phyloP scores from a whole-genome alignment of 2,797 vertebrate species.

The Halcyon smyrnensis region DNA sequence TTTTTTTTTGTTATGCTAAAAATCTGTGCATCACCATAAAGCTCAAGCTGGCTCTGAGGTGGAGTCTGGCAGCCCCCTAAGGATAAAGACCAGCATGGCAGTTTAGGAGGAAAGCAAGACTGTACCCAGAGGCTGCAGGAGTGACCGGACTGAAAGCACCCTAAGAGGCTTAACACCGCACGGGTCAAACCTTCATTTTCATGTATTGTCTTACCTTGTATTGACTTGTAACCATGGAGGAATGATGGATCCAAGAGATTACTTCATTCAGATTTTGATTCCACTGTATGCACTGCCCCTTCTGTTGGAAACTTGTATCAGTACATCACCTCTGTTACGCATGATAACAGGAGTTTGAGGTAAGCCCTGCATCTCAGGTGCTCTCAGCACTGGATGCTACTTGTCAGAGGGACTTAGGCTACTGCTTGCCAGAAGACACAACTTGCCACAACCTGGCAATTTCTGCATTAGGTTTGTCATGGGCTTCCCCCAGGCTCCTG shows the following conservation, averaged over 20 bases:
- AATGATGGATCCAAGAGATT: background rate
- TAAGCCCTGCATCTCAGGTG: background rate
- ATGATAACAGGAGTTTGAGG: fast-evolving
- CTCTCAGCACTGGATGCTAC: background rate
- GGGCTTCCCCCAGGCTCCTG: fast-evolving
- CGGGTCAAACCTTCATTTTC: background rate
- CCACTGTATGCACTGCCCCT: background rate
- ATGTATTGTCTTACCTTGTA: background rate
- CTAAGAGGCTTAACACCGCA: background rate
- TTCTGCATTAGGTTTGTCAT: background rate
- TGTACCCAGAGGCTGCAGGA: background rate
- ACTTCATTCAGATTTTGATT: background rate
- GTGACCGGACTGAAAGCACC: background rate
- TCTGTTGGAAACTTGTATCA: background rate
- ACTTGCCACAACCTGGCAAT: background rate
- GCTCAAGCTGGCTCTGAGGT: background rate
- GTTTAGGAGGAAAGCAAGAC: background rate
- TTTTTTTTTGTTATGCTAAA: background rate
- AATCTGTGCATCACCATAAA: background rate
- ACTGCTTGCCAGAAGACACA: background rate
- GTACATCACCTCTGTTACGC: background rate
- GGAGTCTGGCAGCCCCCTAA: background rate
- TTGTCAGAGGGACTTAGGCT: background rate
- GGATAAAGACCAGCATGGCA: background rate
- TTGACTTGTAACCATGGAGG: background rate